Conservation (phyloP, 2,797 vertebrate species). For the Gymnodraco acuticeps region DNA sequence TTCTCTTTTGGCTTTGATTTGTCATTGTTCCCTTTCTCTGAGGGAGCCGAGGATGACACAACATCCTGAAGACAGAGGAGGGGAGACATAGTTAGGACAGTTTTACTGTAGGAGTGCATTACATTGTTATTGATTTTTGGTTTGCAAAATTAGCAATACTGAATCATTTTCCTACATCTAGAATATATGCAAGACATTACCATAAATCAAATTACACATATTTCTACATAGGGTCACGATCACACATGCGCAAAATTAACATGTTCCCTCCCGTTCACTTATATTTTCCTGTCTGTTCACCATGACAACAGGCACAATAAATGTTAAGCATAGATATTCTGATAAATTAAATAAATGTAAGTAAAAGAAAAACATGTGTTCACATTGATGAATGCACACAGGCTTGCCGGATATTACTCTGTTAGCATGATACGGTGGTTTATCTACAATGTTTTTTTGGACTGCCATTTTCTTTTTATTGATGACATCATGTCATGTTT, state of each 20-base stretch:
- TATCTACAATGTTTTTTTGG: background rate
- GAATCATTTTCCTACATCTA: background rate
- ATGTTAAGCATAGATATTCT: background rate
- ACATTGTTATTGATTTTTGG: background rate
- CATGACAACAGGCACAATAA: background rate
- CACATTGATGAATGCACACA: background rate
- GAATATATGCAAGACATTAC: background rate
- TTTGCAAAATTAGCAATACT: background rate
- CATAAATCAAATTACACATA: background rate
- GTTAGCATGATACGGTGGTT: background rate
- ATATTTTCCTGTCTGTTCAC: background rate
- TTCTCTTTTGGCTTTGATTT: constrained; percentile 61
- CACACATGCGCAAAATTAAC: too few species aligned
- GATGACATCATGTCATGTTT: background rate
- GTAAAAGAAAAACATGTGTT: background rate
- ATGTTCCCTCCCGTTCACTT: too few species aligned
- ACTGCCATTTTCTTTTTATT: background rate
- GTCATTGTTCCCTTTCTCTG: constrained; percentile 66
- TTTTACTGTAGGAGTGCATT: background rate
- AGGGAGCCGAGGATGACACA: constrained; percentile 38
- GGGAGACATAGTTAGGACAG: background rate
- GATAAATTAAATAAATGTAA: background rate
- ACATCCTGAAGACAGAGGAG: constrained; percentile 66
- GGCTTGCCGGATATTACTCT: background rate
- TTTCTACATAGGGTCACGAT: too few species aligned